Evolutionary conservation across 1,140 invertebrate species (phyloP).

Genomic region (Micrasema minimum): DNA sequence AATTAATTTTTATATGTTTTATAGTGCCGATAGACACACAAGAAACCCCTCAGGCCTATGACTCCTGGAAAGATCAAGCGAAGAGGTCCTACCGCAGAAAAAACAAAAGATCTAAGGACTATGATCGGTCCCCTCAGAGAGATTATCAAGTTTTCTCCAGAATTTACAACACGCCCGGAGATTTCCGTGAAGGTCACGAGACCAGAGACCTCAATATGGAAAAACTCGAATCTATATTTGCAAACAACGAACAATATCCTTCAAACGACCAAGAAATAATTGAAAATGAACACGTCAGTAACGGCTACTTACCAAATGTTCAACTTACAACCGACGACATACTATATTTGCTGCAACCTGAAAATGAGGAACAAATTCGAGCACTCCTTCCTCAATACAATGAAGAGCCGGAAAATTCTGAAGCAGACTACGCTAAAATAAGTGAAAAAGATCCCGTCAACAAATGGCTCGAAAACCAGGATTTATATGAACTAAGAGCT

Average conservation of each 20-base stretch:
- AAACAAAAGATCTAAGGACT: constrained; percentile 54
- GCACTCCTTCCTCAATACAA: constrained; percentile 51
- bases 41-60: constrained; percentile 30
- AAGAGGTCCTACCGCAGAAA: constrained; percentile 53
- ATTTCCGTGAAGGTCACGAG: constrained; percentile 59
- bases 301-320: constrained; percentile 29
- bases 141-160: constrained; percentile 50
- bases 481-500: constrained; percentile 41
- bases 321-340: constrained; percentile 55
- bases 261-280: constrained; percentile 1
- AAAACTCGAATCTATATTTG: constrained; percentile 22
- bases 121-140: constrained; percentile 48
- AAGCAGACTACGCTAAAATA: constrained; percentile 14
- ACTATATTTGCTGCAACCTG: constrained; percentile 54
- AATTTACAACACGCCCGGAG: constrained; percentile 60
- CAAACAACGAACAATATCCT: constrained; percentile 27
- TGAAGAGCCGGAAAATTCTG: constrained; percentile 41
- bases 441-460: constrained; percentile 49
- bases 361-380: constrained; percentile 54
- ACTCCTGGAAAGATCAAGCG: constrained; percentile 46
- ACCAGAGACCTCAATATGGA: constrained; percentile 48
- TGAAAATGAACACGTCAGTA: constrained; percentile 10
- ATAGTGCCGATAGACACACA: constrained; percentile 32
- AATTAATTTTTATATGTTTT: constrained; percentile 16
- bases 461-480: constrained; percentile 49